These are phyloP conservation scores for Lipophrys pholis DNA, from an alignment of 2,113 vertebrate species.

Conservation along the genomic window DNA sequence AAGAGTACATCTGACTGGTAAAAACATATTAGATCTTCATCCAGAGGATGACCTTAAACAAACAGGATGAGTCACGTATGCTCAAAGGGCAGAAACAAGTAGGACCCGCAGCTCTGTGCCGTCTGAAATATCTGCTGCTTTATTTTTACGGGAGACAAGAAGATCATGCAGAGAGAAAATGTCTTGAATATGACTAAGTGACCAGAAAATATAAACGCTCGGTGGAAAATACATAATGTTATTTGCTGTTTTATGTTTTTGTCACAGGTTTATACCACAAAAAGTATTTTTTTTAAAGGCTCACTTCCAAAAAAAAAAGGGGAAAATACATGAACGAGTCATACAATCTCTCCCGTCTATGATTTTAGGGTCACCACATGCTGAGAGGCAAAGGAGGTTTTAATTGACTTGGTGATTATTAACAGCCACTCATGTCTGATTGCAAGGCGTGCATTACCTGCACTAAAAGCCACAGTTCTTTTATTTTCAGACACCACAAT, in stretches of 20 bases:
- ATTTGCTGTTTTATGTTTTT: no score
- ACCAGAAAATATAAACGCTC: background rate
- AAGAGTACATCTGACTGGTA: constrained; percentile 23
- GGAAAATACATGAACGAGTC: no score
- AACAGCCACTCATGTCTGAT: constrained; percentile 42
- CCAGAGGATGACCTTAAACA: constrained; percentile 64
- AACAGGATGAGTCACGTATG: constrained; percentile 58
- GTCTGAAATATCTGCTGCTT: constrained; percentile 32
- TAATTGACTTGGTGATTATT: background rate
- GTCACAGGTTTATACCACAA: no score
- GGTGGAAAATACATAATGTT: no score
- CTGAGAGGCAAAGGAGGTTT: constrained; percentile 5
- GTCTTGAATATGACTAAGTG: background rate
- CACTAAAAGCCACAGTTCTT: background rate
- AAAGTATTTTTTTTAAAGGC: no score
- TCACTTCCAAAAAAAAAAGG: no score
- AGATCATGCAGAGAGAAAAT: background rate
- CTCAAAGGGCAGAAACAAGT: constrained; percentile 48
- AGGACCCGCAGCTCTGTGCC: constrained; percentile 13
- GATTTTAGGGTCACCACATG: background rate
- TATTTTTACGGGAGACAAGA: constrained; percentile 36
- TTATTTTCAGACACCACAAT: background rate
- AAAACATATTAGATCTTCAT: constrained; percentile 18
- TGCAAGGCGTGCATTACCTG: constrained; percentile 1
- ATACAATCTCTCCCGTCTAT: no score